A percentile compares a stretch with the other conserved stretches of the same genome.
Conservation (phyloP, 2,888 invertebrate genomes). For the Melieria omissa region DNA sequence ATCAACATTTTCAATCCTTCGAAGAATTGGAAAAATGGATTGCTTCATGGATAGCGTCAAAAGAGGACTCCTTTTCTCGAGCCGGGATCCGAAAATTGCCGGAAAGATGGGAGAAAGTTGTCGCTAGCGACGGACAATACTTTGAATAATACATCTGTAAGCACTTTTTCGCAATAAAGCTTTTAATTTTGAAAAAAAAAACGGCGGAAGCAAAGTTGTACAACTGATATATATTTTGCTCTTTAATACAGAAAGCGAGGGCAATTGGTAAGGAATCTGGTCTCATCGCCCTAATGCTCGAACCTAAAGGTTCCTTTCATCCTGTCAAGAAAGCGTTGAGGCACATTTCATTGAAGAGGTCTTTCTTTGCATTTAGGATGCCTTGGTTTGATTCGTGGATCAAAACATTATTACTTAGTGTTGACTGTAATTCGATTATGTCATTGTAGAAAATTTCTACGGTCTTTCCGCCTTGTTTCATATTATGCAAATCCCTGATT, state of each 20-base stretch:
- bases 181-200: too few relatives aligned
- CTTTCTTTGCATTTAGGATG: constrained; percentile 38
- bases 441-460: constrained; percentile 40
- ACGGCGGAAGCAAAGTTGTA: too few relatives aligned
- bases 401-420: constrained; percentile 40
- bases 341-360: constrained; percentile 44
- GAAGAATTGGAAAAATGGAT: too few relatives aligned
- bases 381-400: constrained; percentile 42
- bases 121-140: too few relatives aligned
- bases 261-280: neutral
- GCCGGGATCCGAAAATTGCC: too few relatives aligned
- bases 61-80: too few relatives aligned
- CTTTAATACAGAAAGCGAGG: constrained; percentile 19
- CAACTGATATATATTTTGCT: constrained; percentile 29
- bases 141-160: too few relatives aligned
- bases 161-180: too few relatives aligned
- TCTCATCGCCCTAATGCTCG: constrained; percentile 38
- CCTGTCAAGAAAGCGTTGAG: too few relatives aligned
- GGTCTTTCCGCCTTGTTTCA: constrained; percentile 35
- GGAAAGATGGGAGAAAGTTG: too few relatives aligned
- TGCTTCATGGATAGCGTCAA: too few relatives aligned
- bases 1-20: too few relatives aligned
- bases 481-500: constrained; percentile 15
- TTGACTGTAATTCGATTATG: constrained; percentile 13
- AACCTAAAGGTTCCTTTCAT: constrained; percentile 46